Percentiles rank a stretch among this genome's conserved stretches.
Conservation (phyloP, 2,113 vertebrate genomes). For the rat (Rattus norvegicus) region DNA sequence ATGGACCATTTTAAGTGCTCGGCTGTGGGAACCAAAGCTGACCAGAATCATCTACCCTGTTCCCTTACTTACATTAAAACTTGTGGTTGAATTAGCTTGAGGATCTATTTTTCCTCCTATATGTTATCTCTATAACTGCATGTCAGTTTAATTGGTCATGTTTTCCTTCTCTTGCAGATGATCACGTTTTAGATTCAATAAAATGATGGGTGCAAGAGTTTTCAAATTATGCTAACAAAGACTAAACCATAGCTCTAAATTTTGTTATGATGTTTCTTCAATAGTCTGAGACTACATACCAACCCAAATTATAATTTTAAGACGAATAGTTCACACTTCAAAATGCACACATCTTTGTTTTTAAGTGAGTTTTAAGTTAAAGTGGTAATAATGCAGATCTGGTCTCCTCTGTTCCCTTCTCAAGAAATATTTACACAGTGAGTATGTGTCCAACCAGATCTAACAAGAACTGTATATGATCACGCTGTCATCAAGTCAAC, state of each 20-base stretch:
- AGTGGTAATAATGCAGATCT: not conserved
- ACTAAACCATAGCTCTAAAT: slow-evolving; percentile 40
- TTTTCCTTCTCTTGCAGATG: slow-evolving; percentile 22
- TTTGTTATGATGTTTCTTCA: slow-evolving; percentile 33
- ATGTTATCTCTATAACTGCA: slow-evolving; percentile 17
- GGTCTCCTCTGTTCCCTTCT: not conserved
- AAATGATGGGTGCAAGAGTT: not conserved
- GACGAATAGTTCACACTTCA: not conserved
- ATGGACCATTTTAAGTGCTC: not conserved
- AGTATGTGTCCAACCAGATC: not conserved
- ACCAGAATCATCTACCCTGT: not conserved
- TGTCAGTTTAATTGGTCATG: not conserved
- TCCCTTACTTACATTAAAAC: slow-evolving; percentile 11
- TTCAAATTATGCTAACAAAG: slow-evolving; percentile 17
- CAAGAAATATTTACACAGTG: slow-evolving; percentile 46
- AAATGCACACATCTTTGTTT: slow-evolving; percentile 53
- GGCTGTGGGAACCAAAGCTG: not conserved
- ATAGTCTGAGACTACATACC: not conserved
- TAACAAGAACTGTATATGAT: not conserved
- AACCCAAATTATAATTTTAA: slow-evolving; percentile 56
- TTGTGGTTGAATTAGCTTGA: slow-evolving; percentile 5
- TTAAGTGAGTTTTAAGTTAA: slow-evolving; percentile 26
- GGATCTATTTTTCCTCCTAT: not conserved
- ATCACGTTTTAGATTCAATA: slow-evolving; percentile 51
- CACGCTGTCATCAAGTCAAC: not conserved